Percentiles rank a stretch among this genome's conserved stretches.
Conservation (phyloP, 2,113 vertebrate species). For the Pantherophis guttatus region DNA sequence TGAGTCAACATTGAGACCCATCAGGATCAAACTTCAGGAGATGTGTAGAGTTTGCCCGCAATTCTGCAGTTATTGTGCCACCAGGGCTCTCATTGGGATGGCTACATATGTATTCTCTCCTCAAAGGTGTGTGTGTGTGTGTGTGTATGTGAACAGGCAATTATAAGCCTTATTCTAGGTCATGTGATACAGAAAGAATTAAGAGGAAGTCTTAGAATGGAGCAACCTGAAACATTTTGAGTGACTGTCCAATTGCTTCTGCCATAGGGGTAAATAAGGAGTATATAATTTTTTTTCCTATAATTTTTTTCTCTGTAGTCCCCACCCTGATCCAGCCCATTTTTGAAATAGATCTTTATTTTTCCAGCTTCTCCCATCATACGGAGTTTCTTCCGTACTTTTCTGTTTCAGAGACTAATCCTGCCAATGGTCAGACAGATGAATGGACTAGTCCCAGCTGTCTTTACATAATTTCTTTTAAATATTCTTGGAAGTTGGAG, state of each 20-base stretch:
- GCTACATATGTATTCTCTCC: neutral
- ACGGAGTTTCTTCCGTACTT: neutral
- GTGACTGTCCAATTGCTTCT: neutral
- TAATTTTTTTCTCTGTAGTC: neutral
- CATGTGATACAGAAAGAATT: neutral
- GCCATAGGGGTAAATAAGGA: neutral
- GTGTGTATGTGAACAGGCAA: neutral
- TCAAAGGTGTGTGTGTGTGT: neutral
- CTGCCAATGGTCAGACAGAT: neutral
- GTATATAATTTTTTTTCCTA: neutral
- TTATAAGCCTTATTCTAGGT: neutral
- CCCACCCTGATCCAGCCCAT: neutral
- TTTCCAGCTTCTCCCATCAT: neutral
- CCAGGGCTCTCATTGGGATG: neutral
- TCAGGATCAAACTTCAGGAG: neutral
- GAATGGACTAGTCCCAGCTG: neutral
- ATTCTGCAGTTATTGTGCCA: neutral
- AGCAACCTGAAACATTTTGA: neutral
- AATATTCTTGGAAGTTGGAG: neutral
- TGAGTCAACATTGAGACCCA: neutral
- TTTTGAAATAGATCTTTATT: neutral
- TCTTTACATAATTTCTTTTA: neutral
- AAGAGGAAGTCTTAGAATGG: neutral
- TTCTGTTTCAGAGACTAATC: neutral
- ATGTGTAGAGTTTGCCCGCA: neutral